Percentiles rank a stretch among this genome's conserved stretches.
Conservation (phyloP, 2,113 vertebrate genomes). For the Mustelus asterias region DNA sequence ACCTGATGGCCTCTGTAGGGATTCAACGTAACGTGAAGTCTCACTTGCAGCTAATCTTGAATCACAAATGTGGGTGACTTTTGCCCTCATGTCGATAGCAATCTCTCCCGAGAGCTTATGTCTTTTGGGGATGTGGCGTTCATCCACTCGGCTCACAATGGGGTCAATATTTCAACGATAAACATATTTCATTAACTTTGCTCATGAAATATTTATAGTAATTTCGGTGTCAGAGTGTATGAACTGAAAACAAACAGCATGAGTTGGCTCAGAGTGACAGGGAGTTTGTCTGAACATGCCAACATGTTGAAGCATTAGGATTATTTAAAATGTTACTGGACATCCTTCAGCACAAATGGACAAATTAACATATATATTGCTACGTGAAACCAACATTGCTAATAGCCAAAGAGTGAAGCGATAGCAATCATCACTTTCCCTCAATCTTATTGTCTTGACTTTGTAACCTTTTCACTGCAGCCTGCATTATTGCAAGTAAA, state of each 20-base stretch:
- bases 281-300: neutral
- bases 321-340: neutral
- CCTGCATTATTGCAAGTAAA: neutral
- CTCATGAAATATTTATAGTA: slow-evolving; percentile 1
- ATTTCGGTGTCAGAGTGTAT: neutral
- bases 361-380: slow-evolving; percentile 30
- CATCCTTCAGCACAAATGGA: neutral
- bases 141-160: too few relatives aligned
- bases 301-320: neutral
- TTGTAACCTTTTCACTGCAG: neutral
- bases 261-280: neutral
- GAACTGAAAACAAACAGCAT: neutral
- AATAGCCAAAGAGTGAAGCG: neutral
- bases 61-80: too few relatives aligned
- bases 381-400: neutral
- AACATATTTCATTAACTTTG: neutral
- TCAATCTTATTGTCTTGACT: neutral
- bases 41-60: too few relatives aligned
- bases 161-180: neutral
- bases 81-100: too few relatives aligned
- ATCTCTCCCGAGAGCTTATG: too few relatives aligned
- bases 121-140: too few relatives aligned
- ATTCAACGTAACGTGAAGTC: too few relatives aligned
- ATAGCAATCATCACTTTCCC: neutral
- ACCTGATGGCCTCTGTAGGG: too few relatives aligned